Base-by-base conservation (phyloP, 2,797 vertebrate genomes). In the Pangasius djambal region DNA sequence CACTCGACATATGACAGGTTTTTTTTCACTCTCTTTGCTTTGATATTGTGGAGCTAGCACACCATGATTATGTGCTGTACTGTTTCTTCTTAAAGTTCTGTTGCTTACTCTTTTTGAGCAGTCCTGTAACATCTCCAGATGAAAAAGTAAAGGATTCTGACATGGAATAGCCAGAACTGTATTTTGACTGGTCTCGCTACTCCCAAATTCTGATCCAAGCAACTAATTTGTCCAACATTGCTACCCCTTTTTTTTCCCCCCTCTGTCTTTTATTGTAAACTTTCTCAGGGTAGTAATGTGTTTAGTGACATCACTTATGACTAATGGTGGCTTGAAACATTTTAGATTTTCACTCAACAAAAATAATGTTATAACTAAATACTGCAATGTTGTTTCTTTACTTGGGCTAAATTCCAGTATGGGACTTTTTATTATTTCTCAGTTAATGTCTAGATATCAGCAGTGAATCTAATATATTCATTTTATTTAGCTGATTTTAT, bases 1-100 rank as follows among this genome's bases (percentile, higher is more conserved):
- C 95, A 97, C 94, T 97, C 94, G 93, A 95, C 92, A 93, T 93
- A 93, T 96, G 96, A 96, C 96, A 95, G 94, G 90, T 91, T 90
- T 91, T 90, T 20, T 20, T 75, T 63, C 79, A 70, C 78, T 75
- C 88, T 86, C 78, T 55, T 48, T 93, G 90, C 95, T 96, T 96
- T 96, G 96, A 96, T 96, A 94, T 94, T 94, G 95, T 92, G 92
- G 92, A 91, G 93, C 82, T 89, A 92, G 91, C 91, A 94, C 87
- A 3, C 93, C 89, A 92, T 93, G 91, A 93, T 95, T 90, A 93
- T 89, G 92, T 93, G 88, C 94, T 91, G 69, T 92, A 94, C 28
- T 90, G 55, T 94, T 95, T 94, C 94, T 91, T 92, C 90, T 94
- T 91, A 57, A 74, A 90, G 85, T 94, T 88, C 92, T 74, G 83